Conservation (phyloP, 35 echinoderm and acorn worm species). For the Amphiura filiformis region DNA sequence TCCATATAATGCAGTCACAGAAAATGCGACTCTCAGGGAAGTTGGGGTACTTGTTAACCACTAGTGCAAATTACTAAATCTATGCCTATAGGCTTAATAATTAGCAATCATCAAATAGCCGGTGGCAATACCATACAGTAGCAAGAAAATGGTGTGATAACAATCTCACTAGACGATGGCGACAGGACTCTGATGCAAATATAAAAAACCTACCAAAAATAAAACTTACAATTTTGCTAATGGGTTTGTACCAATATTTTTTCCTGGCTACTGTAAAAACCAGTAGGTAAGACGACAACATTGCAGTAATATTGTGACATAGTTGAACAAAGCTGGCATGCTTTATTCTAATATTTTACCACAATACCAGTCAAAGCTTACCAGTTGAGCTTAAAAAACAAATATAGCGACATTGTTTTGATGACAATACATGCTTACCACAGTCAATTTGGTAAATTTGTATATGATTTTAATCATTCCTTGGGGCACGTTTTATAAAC, state of each 20-base stretch:
- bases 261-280: background rate
- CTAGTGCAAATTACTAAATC: constrained; percentile 11
- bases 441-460: background rate
- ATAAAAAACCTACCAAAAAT: background rate
- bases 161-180: background rate
- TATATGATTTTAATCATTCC: background rate
- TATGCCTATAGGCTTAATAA: background rate
- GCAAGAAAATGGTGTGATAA: background rate
- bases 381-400: background rate
- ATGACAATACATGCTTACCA: background rate
- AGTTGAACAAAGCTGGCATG: background rate
- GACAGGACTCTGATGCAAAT: background rate
- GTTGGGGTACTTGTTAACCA: background rate
- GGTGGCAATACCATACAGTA: background rate
- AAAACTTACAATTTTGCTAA: background rate
- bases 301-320: background rate
- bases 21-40: background rate
- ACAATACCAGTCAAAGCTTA: background rate
- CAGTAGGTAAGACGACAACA: background rate
- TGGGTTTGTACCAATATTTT: background rate
- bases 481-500: background rate
- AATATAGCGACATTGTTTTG: background rate
- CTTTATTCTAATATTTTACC: background rate
- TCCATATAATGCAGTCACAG: background rate
- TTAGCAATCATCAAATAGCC: background rate